phyloP scores from a whole-genome alignment of 2,888 invertebrate species.

The Cacoxenus indagator region DNA sequence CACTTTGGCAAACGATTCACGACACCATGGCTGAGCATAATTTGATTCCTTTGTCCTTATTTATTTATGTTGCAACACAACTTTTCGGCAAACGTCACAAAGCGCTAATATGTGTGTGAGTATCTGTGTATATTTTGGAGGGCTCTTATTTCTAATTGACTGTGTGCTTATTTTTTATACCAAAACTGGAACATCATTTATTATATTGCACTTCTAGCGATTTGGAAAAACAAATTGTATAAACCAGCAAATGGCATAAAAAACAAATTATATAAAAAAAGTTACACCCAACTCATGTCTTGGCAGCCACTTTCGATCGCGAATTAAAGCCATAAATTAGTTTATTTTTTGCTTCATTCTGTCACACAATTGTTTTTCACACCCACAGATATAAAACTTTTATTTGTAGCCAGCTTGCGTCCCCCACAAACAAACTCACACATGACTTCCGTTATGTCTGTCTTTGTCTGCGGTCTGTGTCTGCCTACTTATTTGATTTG shows the following conservation, averaged over 20 bases:
- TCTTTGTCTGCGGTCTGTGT: conserved; percentile 24
- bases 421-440: conserved; percentile 28
- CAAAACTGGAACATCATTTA: conserved; percentile 52
- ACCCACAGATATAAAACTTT: neutral
- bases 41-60: conserved; percentile 41
- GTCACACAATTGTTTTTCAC: conserved; percentile 15
- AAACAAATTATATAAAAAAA: neutral
- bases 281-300: neutral
- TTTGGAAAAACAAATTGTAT: conserved; percentile 41
- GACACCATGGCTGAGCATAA: conserved; percentile 54
- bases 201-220: conserved; percentile 53
- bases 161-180: too few species aligned
- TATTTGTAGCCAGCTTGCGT: neutral
- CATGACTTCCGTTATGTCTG: neutral
- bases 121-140: too few species aligned
- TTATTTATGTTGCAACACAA: conserved; percentile 7
- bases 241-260: neutral
- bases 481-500: conserved; percentile 54
- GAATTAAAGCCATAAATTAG: conserved; percentile 57
- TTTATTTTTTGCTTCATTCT: conserved; percentile 28
- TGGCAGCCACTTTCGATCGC: conserved; percentile 49
- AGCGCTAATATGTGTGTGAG: neutral
- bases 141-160: too few species aligned
- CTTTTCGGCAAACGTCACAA: conserved; percentile 2
- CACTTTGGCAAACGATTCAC: conserved; percentile 56